Evolutionary conservation across 2,113 vertebrate species (phyloP).

Genomic region (Pagrus major): DNA sequence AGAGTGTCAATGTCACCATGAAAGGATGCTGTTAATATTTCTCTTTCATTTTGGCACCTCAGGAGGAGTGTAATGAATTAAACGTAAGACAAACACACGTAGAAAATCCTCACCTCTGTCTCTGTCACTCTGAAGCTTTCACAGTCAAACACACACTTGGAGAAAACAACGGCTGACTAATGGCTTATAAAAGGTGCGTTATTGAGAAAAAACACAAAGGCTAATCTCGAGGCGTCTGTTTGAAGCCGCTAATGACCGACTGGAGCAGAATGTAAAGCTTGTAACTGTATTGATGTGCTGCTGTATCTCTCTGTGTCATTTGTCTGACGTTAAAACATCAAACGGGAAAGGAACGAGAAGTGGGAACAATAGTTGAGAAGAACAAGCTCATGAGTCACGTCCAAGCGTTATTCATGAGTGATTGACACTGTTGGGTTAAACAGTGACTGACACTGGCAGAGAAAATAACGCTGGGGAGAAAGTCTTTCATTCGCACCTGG

Average conservation of each 20-base stretch:
- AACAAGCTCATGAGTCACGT: background rate
- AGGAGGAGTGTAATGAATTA: constrained; percentile 24
- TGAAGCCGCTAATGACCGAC: constrained; percentile 19
- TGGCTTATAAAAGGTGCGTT: constrained; percentile 39
- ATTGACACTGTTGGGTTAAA: background rate
- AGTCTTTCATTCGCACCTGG: background rate
- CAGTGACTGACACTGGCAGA: background rate
- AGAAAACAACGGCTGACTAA: constrained; percentile 26
- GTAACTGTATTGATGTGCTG: constrained; percentile 2
- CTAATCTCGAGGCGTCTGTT: constrained; percentile 18
- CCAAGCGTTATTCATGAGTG: background rate
- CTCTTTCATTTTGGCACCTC: background rate
- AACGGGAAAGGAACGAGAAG: background rate
- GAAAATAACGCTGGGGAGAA: background rate
- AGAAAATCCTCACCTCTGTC: background rate
- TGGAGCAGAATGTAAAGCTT: background rate
- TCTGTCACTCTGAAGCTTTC: constrained; percentile 3
- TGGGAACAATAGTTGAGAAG: background rate
- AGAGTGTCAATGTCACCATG: background rate
- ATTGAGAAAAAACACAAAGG: constrained; percentile 5
- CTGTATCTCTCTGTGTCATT: background rate
- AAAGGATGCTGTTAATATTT: constrained; percentile 15
- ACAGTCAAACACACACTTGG: constrained; percentile 32
- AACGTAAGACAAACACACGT: constrained; percentile 9
- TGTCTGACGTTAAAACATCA: constrained; percentile 7